These are phyloP conservation scores for Drosophila eugracilis DNA, from an alignment of 1,140 invertebrate genomes.

Conservation along the genomic window DNA sequence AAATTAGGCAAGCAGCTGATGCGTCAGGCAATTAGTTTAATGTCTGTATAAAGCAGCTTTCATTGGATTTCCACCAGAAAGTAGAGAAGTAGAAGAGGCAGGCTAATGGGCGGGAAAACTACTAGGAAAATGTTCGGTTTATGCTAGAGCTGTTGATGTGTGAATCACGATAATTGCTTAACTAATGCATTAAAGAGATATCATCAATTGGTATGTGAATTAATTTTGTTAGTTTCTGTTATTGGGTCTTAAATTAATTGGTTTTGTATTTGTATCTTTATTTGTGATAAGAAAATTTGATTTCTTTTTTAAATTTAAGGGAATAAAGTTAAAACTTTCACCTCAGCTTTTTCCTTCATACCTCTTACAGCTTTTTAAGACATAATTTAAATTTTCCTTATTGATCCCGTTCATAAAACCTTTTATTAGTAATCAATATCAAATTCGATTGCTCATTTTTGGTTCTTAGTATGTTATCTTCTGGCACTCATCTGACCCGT, in stretches of 20 bases:
- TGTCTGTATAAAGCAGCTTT: conserved; percentile 36
- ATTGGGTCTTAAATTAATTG: background rate
- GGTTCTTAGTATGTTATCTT: background rate
- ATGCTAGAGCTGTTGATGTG: conserved; percentile 3
- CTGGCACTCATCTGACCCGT: conserved; percentile 15
- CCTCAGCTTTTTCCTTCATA: too few species aligned
- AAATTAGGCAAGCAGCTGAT: conserved; percentile 69
- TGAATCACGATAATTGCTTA: conserved; percentile 8
- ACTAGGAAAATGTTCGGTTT: conserved; percentile 4
- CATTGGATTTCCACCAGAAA: conserved; percentile 8
- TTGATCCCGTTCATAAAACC: conserved; percentile 5
- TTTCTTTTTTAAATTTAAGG: background rate
- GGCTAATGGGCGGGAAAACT: conserved; percentile 14
- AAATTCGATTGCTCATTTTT: background rate
- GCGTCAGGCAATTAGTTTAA: conserved; percentile 62
- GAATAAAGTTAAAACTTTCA: too few species aligned
- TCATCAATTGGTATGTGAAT: background rate
- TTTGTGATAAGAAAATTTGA: background rate
- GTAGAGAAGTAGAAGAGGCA: conserved; percentile 1
- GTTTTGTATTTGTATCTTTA: background rate
- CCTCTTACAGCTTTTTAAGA: too few species aligned
- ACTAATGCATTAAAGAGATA: background rate
- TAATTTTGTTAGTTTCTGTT: background rate
- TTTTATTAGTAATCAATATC: conserved; percentile 8
- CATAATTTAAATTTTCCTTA: background rate